A percentile compares a stretch with the other conserved stretches of the same genome.
Conservation (phyloP, 2,113 vertebrate genomes). For the Cynopterus brachyotis region DNA sequence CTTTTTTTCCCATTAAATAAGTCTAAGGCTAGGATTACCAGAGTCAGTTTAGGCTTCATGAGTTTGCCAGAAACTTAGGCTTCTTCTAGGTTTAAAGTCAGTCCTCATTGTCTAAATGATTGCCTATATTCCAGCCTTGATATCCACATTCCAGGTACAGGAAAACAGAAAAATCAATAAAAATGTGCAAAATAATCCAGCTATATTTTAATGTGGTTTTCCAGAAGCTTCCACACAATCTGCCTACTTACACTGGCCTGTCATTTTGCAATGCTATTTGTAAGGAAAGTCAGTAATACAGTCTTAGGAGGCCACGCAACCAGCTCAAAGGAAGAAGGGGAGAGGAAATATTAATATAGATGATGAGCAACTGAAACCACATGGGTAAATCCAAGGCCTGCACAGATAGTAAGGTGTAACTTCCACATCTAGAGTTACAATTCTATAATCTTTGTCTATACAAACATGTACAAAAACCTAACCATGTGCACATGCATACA, state of each 20-base stretch:
- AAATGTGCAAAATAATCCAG: background rate
- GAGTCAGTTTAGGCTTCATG: background rate
- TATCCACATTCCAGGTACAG: background rate
- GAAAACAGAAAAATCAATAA: background rate
- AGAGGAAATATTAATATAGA: background rate
- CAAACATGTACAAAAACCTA: conserved; percentile 6
- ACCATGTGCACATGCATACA: conserved; percentile 40
- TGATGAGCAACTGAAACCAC: background rate
- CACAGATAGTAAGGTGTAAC: background rate
- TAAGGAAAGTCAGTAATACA: background rate
- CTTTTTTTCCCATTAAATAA: background rate
- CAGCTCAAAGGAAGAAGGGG: background rate
- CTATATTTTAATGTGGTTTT: background rate
- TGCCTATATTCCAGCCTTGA: background rate
- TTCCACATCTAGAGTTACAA: background rate
- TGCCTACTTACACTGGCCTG: background rate
- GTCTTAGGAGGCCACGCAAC: background rate
- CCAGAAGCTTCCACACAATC: background rate
- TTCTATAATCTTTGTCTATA: conserved; percentile 56
- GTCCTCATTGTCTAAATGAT: background rate
- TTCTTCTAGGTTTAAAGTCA: background rate
- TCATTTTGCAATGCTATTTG: background rate
- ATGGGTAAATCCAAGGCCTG: background rate
- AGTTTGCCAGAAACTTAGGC: background rate
- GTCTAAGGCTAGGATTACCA: background rate